Percentiles rank a stretch among this genome's conserved stretches.
These are phyloP conservation scores for Pollenia griseotomentosa DNA, from an alignment of 2,888 invertebrate species.

Conservation along the genomic window DNA sequence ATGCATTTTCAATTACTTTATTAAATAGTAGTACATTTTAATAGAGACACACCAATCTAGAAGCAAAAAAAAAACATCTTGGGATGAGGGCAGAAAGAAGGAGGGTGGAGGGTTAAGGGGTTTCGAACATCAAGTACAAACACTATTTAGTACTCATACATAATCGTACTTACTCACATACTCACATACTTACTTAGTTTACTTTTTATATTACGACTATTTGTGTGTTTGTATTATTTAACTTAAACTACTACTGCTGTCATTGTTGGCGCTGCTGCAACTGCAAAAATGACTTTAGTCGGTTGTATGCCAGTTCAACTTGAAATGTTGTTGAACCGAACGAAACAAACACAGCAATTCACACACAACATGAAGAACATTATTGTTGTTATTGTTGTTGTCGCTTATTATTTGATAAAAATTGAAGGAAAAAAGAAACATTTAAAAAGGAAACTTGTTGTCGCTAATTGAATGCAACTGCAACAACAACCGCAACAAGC, in stretches of 20 bases:
- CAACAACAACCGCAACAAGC: conserved; percentile 55
- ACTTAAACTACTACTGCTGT: conserved; percentile 42
- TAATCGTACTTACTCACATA: conserved; percentile 13
- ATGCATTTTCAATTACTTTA: conserved; percentile 50
- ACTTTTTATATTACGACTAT: conserved; percentile 19
- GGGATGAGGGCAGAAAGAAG: background rate
- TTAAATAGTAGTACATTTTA: conserved; percentile 44
- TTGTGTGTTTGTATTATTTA: conserved; percentile 25
- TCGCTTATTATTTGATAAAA: conserved; percentile 69
- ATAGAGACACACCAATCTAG: conserved; percentile 45
- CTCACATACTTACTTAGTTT: conserved; percentile 16
- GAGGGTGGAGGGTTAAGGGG: background rate
- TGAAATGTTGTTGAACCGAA: conserved; percentile 74
- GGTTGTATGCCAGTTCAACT: conserved; percentile 71
- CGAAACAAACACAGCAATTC: conserved; percentile 56
- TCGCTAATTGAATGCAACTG: conserved; percentile 72
- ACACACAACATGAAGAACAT: conserved; percentile 49
- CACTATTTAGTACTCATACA: conserved; percentile 33
- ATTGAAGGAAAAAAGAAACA: conserved; percentile 73
- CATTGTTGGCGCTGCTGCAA: background rate
- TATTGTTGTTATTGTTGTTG: conserved; percentile 53
- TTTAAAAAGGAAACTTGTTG: conserved; percentile 75
- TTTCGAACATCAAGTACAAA: conserved; percentile 54
- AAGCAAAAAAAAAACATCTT: conserved; percentile 23
- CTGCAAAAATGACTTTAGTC: conserved; percentile 36